Evolutionary conservation across 2,888 invertebrate species (phyloP), one percentile per base, ranked within the genome.

Genomic region (Thymelicus acteon): DNA sequence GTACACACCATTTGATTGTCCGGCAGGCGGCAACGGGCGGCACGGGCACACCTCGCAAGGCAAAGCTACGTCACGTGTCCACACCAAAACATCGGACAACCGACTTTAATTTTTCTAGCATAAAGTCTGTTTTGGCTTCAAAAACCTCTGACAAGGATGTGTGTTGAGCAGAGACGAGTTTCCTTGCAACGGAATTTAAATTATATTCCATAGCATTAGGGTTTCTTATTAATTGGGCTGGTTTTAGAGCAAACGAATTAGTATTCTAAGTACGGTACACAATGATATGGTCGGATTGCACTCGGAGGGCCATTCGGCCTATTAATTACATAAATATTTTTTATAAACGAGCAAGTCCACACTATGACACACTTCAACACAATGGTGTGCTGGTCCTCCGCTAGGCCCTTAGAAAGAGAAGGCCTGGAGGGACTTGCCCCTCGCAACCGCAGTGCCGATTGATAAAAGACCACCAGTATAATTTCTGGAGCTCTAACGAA

Each of bases 271-370:
- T 61, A 47, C 40, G n/a, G 31, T 13, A 48, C 58, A 39, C 47
- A 40, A 40, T 19, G 60, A 7, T 47, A 61, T 47, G 61, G 61
- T 48, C 19, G 61, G 19, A 19, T 24, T 47, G 44, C 54, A 24
- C 54, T 49, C 24, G 54, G 54, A 47, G 61, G 47, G 13, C 44
- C 47, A 24, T 61, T 40, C 12, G 48, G 61, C 48, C 48, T 61
- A 61, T 61, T 61, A 61, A 61, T 61, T 61, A 61, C 47, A 47
- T 61, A 61, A 61, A 61, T 61, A 44, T 19, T 54, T 54, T 54
- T 54, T 54, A 54, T 54, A 54, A 54, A 54, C 7, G 54, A 12
- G 24, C 5, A 10, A 24, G 54, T 54, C 24, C 12, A 54, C 54
- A 24, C 54, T 12, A 15, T 6, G 12, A 7, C 54, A 54, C 44